Base-by-base conservation (phyloP, 2,113 vertebrate species). In the Tor tambroides region DNA sequence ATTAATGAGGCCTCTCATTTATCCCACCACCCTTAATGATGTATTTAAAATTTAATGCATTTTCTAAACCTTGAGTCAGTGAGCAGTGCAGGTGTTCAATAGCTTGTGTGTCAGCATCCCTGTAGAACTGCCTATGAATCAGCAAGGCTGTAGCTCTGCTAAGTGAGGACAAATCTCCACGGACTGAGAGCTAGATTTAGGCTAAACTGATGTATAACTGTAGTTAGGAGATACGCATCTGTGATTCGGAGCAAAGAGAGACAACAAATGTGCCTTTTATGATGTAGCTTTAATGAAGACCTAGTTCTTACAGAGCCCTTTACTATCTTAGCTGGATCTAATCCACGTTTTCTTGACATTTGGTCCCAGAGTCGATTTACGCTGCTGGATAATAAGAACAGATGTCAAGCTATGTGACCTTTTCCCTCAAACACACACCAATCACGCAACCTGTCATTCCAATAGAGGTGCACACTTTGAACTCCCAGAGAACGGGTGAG, bases 91-190 rank as follows among this genome's bases (percentile, higher is more conserved):
- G 63, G 65, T 88, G 80, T 88, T 87, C 77, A 32, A 87, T 83
- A 87, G 86, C 54, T 63, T 78, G 83, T 85, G 78, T 85, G 87
- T 88, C 89, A 90, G 83, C 87, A 87, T 35, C 41, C 43, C 59
- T 76, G 78, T 81, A 85, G 85, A 88, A 61, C 59, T 59, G 81
- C 84, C 61, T 14, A 79, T 88, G 87, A 88, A 56, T 88, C 87
- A 88, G 84, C 79, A 86, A 69, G 71, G 35, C 84, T 43, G 43
- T 32, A 83, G 84, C 72, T 79, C 41, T 72, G 80, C 80, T 79
- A 69, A 75, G 80, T 32, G 75, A 86, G 69, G 59, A 83, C 86
- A 46, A 67, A 85, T 81, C 43, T 77, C 79, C 23, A 54, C 9
- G 80, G 80, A 51, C 65, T 2, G 59, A 79, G 49, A 75, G 71